Evolutionary conservation across 1,140 invertebrate species (phyloP), one percentile per base, ranked within the genome.

Genomic region (Lucilia sericata): DNA sequence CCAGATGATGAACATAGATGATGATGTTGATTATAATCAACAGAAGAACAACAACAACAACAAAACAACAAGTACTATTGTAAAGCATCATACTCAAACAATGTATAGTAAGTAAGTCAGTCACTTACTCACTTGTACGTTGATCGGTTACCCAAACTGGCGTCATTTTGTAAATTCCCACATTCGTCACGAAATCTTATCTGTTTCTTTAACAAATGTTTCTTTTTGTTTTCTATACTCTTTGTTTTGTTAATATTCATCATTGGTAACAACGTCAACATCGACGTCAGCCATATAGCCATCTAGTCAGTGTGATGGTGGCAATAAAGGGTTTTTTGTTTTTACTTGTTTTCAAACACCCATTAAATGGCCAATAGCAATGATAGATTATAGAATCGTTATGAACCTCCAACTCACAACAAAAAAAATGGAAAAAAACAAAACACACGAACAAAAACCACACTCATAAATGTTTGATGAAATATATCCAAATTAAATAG

Each of bases 141-240:
- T 42, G 14, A 17, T 36, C 2, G 42, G n/a, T 49, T 49, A 80
- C 42, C 76, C 42, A 80, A 80, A 80, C 42, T 80, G 76, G 84
- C 84, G 84, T 85, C 82, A 85, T 75, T 85, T 82, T 80, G 74
- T 83, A 82, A 65, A 81, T 85, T 85, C 84, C 84, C 84, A 83
- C 84, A 85, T 85, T 85, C 84, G 82, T 85, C 84, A 85, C 84
- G 84, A 85, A 84, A 74, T 30, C 21, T 80, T 74, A 60, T 65
- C 82, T 34, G 5, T 82, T 70, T 82, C 30, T 70, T 49, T 7
- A 36, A 47, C 81, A 55, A 55, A 42, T 75, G 13, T 55, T 49
- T 51, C 7, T 47, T 83, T 17, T 82, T 82, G 47, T 21, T 82
- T 25, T 34, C 42, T 30, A 10, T 42, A 42, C 42, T 8, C 42